A percentile compares a stretch with the other conserved stretches of the same genome.
phyloP scores from a whole-genome alignment of 2,888 invertebrate genomes.

The Exocentrus adspersus region DNA sequence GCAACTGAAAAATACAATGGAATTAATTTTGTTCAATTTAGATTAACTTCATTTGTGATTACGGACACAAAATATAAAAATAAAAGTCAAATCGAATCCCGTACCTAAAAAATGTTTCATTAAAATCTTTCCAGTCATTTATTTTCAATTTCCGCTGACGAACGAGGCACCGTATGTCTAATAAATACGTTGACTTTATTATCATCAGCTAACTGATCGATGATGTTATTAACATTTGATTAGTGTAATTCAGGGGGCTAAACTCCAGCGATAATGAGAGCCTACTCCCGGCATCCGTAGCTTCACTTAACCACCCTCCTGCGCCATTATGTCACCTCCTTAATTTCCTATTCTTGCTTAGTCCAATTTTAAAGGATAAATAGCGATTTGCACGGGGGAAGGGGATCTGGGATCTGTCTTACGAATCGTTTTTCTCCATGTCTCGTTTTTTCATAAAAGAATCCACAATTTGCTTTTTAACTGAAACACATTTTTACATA shows the following conservation, averaged over 20 bases:
- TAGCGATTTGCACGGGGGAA: slow-evolving; percentile 29
- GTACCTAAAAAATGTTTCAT: slow-evolving; percentile 59
- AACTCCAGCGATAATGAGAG: slow-evolving; percentile 31
- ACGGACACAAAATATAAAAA: slow-evolving; percentile 58
- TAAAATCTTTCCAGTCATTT: slow-evolving; percentile 63
- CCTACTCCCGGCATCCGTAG: slow-evolving; percentile 20
- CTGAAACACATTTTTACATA: no score
- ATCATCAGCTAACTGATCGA: slow-evolving; percentile 36
- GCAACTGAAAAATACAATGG: slow-evolving; percentile 57
- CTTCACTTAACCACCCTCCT: slow-evolving; percentile 23
- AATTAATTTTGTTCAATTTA: slow-evolving; percentile 64
- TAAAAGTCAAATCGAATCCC: slow-evolving; percentile 54
- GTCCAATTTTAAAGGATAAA: slow-evolving; percentile 35
- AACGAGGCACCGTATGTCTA: slow-evolving; percentile 30
- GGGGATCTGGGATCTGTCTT: not conserved
- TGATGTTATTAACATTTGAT: slow-evolving; percentile 30
- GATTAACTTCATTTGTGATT: slow-evolving; percentile 64
- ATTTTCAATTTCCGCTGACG: slow-evolving; percentile 52
- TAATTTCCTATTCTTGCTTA: slow-evolving; percentile 38
- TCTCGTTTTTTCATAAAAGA: no score
- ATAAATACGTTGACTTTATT: slow-evolving; percentile 39
- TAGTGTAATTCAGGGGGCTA: slow-evolving; percentile 28
- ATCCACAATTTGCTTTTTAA: no score
- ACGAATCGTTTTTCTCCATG: no score
- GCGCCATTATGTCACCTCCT: slow-evolving; percentile 34